Percentiles rank a stretch among this genome's conserved stretches.
Conservation (phyloP, 2,113 vertebrate genomes). For the Lycaon pictus region DNA sequence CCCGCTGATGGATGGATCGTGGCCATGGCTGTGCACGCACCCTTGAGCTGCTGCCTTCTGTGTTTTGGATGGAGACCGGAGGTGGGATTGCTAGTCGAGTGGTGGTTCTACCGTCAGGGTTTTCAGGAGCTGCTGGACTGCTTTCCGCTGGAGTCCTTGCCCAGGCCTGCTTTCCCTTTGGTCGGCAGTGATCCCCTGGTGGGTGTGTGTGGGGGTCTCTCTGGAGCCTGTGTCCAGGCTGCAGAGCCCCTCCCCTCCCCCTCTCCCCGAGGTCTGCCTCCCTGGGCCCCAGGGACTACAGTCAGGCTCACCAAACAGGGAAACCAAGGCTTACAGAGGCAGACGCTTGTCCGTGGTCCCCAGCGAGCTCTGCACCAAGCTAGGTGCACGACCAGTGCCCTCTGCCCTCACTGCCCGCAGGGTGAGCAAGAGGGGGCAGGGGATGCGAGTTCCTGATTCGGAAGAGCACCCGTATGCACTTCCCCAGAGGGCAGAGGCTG, state of each 20-base stretch:
- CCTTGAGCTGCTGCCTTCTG: neutral
- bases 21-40: rapidly evolving
- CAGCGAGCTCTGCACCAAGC: neutral
- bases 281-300: neutral
- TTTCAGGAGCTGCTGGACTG: rapidly evolving
- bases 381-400: neutral
- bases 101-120: rapidly evolving
- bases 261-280: neutral
- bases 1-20: rapidly evolving
- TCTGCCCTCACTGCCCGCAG: neutral
- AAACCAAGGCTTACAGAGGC: neutral
- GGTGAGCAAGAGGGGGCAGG: too few species aligned
- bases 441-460: too few species aligned
- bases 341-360: neutral
- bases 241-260: neutral
- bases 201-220: rapidly evolving
- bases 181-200: rapidly evolving
- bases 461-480: neutral
- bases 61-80: rapidly evolving
- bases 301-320: neutral
- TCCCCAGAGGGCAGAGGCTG: too few species aligned
- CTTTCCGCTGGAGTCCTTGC: rapidly evolving
- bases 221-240: neutral
- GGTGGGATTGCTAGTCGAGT: rapidly evolving
- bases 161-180: rapidly evolving